Base-by-base conservation (phyloP, 2,888 invertebrate genomes). In the Oscheius onirici region DNA sequence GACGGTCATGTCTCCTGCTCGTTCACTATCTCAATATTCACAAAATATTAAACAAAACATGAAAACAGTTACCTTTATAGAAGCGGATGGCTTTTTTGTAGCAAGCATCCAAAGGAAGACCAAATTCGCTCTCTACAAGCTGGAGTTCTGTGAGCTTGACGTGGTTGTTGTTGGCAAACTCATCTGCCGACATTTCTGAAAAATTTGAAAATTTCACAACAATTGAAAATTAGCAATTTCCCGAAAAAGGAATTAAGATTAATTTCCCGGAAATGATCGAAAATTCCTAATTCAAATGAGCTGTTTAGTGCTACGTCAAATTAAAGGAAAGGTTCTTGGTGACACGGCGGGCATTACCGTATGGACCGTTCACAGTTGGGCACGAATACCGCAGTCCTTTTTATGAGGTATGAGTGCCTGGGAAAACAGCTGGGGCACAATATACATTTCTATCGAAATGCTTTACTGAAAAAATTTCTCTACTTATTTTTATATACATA, bases 11-110 rank as follows among this genome's bases (percentile, higher is more conserved):
- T 83, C 79, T 40, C 83, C 83, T n/a, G 73, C 72, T 15, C 73
- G 72, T 40, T 84, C 83, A 22, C 78, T 76, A n/a, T 83, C 84
- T 84, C 46, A 54, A 83, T 60, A 60, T 40, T 20, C 15, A 28
- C n/a, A 22, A 28, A 20, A 41, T 57, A 40, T 26, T 20, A 34
- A 54, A 26, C 54, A 44, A 24, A 60, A 20, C 15, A 52, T 15
- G n/a, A 44, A 24, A 26, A 72, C 28, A 41, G 87, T 83, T 91
- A 95, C 96, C 96, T 93, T 95, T 95, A 88, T 95, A 96, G 90
- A 95, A 97, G 87, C 91, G 91, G 73, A 95, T 90, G 40, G 94
- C 94, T 84, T 95, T 91, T 90, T 93, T 93, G 90, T 95, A 97
- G 63, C 96, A 92, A 86, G 95, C 94, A 86, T 91, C 90, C 15